phyloP scores from a whole-genome alignment of 2,113 vertebrate genomes.

The Atherinomorus stipes region DNA sequence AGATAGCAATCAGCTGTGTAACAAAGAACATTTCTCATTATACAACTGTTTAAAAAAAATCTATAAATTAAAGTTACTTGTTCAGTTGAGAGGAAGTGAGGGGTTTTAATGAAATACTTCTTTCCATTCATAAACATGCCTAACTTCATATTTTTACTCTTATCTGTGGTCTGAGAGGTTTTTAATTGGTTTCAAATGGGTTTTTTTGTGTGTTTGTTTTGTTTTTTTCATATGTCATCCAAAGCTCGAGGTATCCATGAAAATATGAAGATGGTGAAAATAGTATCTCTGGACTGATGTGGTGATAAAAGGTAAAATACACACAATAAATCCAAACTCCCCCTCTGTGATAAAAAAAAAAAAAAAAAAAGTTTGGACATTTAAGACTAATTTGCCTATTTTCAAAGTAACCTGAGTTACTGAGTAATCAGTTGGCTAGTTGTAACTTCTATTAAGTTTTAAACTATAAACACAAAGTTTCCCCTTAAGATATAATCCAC shows the following conservation, averaged over 20 bases:
- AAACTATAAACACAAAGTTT: neutral
- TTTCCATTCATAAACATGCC: neutral
- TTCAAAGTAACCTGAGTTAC: no score
- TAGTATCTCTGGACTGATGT: neutral
- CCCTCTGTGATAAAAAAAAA: neutral
- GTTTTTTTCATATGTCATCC: no score
- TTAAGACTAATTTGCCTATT: no score
- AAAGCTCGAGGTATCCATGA: no score
- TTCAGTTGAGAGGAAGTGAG: neutral
- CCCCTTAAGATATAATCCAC: neutral
- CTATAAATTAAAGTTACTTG: no score
- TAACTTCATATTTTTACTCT: neutral
- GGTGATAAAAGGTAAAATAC: neutral
- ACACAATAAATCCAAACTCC: neutral
- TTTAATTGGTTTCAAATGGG: neutral
- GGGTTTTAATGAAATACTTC: no score
- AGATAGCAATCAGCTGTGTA: neutral
- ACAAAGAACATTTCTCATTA: conserved; percentile 6
- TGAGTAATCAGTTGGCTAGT: no score
- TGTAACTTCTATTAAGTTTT: no score
- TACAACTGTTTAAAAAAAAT: neutral
- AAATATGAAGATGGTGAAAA: no score
- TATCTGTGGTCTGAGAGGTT: neutral
- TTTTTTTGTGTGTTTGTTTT: no score
- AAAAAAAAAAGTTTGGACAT: no score